A percentile compares a stretch with the other conserved stretches of the same genome.
These are phyloP conservation scores for Lutjanus campechanus DNA, from an alignment of 2,797 vertebrate genomes.

Conservation along the genomic window DNA sequence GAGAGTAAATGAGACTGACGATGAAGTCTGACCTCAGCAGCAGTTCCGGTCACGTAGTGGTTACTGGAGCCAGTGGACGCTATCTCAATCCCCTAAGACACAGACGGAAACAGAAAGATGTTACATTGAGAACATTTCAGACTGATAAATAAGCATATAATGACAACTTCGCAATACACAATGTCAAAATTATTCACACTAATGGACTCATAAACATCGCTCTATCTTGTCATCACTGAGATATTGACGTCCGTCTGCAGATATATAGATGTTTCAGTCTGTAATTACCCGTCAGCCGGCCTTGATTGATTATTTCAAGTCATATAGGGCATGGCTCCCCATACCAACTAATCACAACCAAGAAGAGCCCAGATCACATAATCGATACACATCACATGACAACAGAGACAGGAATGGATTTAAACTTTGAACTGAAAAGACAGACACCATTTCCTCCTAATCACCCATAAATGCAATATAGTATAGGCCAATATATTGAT, in stretches of 20 bases:
- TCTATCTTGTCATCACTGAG: slow-evolving; percentile 8
- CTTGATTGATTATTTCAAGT: slow-evolving; percentile 39
- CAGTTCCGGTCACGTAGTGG: slow-evolving; percentile 89
- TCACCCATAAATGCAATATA: background rate
- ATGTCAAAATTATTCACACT: slow-evolving; percentile 16
- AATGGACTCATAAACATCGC: slow-evolving; percentile 14
- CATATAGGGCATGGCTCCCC: background rate
- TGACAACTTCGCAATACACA: background rate
- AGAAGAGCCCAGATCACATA: slow-evolving; percentile 20
- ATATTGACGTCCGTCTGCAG: slow-evolving; percentile 31
- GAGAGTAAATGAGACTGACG: slow-evolving; percentile 24
- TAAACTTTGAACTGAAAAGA: background rate
- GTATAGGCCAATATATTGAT: background rate
- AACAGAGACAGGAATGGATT: slow-evolving; percentile 16
- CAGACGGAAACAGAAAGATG: slow-evolving; percentile 42
- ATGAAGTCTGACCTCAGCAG: slow-evolving; percentile 84
- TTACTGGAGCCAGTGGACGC: slow-evolving; percentile 89
- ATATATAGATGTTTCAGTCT: slow-evolving; percentile 16
- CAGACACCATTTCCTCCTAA: background rate
- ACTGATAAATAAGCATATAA: slow-evolving; percentile 5
- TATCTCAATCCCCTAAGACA: slow-evolving; percentile 90
- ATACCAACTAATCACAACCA: slow-evolving; percentile 15
- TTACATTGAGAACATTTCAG: background rate
- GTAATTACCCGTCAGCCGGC: slow-evolving; percentile 41
- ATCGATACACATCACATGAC: slow-evolving; percentile 35